Evolutionary conservation across 2,888 invertebrate species (phyloP), one percentile per base, ranked within the genome.

Genomic region (Lissocephala sabroskyi): DNA sequence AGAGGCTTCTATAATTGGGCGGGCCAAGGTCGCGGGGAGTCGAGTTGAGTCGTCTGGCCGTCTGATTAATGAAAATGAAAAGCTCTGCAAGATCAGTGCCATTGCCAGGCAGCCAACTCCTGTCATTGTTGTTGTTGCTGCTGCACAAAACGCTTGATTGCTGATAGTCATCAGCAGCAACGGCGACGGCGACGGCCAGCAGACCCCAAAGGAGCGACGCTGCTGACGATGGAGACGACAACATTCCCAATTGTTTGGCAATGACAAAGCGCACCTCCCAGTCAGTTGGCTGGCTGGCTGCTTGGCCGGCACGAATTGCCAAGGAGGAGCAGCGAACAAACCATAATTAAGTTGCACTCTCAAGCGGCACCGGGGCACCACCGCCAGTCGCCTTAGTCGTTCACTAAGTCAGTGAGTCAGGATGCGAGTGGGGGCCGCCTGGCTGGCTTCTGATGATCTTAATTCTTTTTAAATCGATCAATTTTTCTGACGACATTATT

Each of bases 401-500:
- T 76, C 62, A 76, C 71, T 73, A 74, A 73, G 71, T 73, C 71
- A 73, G 74, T 73, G 71, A 76, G 71, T 73, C 77, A 71, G 61
- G 58, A 33, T 19, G 40, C 44, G 28, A 32, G 47, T 55, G 51
- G 41, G 43, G 57, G 48, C 57, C 50, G 39, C 30, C 39, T 56
- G 51, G 58, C 55, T n/a, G n/a, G n/a, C 67, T 28, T 33, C 45
- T 48, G 79, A 77, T 77, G 78, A 77, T 77, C 79, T 79, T 79
- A 77, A 77, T 77, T 77, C 76, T 78, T 65, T 79, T 79, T 77
- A 77, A 77, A 77, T 77, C 76, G 76, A 77, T 79, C 79, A 79
- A 79, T 77, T 79, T 79, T 67, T 67, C 71, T 77, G 75, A 77
- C 78, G 76, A 77, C 76, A 77, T 77, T 77, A 75, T 79, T 77